Base-by-base conservation (phyloP, 2,113 vertebrate species). In the Callocephalon fimbriatum region DNA sequence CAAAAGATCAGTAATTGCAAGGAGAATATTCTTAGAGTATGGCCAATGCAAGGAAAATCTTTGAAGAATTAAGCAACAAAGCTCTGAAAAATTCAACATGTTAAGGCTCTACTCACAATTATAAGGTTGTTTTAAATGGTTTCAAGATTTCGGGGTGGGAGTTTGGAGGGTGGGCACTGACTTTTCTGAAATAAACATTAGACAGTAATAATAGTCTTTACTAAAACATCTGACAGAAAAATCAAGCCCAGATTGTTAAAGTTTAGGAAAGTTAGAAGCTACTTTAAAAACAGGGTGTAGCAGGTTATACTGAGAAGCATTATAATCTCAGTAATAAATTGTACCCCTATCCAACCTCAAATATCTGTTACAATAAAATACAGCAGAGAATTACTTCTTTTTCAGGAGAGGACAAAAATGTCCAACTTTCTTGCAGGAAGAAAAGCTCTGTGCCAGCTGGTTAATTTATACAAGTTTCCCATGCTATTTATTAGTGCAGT, bases 351-450 rank as follows among this genome's bases (percentile, higher is more conserved):
- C 53, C 29, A 80, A 23, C 3, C 3, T 86, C 27, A 62, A 86
- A n/a, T 65, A 48, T 11, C 19, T 70, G 8, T 56, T 82, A 47
- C 19, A 68, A 53, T 62, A 79, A 82, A 78, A 65, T 61, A 48
- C 3, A 73, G 1, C 4, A 65, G 26, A 75, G 1, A 1, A 3
- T n/a, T 37, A 6, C 6, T n/a, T 37, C 40, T 54, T 65, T 48
- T 68, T 77, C 4, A 38, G 3, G 7, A 56, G 19, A 61, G 6
- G 6, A 20, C 54, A 56, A 75, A 76, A 38, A 37, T 8, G 3
- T 47, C 8, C 7, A 58, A 18, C 12, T 80, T 66, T 25, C 54
- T 31, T 66, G 47, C 9, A 78, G 31, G 59, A 74, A 51, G 12
- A 67, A 83, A 75, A 84, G 2, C 2, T 80, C 40, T 83, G 12